Evolutionary conservation across 2,888 invertebrate species (phyloP).

Genomic region (Apocheima hispidaria): DNA sequence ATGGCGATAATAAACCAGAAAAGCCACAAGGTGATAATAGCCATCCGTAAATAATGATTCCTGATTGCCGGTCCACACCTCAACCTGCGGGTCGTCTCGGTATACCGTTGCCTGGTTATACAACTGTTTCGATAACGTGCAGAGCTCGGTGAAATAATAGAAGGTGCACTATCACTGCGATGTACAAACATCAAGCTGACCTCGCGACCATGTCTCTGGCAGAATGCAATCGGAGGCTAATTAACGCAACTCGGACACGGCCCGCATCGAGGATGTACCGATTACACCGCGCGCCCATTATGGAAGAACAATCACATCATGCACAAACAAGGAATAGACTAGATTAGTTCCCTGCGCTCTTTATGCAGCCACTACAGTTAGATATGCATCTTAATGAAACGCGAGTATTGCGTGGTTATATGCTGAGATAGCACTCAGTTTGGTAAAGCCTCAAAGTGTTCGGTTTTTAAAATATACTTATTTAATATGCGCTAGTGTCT

Average conservation of each 20-base stretch:
- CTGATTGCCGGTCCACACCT: slow-evolving; percentile 81
- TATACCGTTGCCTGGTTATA: slow-evolving; percentile 45
- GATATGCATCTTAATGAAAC: slow-evolving; percentile 45
- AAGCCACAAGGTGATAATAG: slow-evolving; percentile 85
- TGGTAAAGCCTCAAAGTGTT: slow-evolving; percentile 14
- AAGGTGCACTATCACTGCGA: slow-evolving; percentile 44
- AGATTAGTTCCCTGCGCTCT: slow-evolving; percentile 64
- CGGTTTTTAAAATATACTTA: slow-evolving; percentile 32
- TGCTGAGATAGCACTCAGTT: slow-evolving; percentile 33
- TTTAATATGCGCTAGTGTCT: slow-evolving; percentile 19
- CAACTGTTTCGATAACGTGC: slow-evolving; percentile 33
- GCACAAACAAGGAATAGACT: slow-evolving; percentile 73
- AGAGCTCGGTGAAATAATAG: slow-evolving; percentile 48
- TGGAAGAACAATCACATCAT: slow-evolving; percentile 84
- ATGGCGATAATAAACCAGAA: slow-evolving; percentile 85
- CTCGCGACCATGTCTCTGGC: slow-evolving; percentile 64
- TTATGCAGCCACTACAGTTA: slow-evolving; percentile 43
- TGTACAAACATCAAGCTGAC: slow-evolving; percentile 55
- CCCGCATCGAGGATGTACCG: slow-evolving; percentile 76
- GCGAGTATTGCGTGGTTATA: slow-evolving; percentile 29
- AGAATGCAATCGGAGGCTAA: slow-evolving; percentile 79
- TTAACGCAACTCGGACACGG: slow-evolving; percentile 76
- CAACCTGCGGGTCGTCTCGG: slow-evolving; percentile 64
- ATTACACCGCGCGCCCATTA: slow-evolving; percentile 78
- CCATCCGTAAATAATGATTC: slow-evolving; percentile 85